Evolutionary conservation across 2,113 vertebrate genomes (phyloP).

Genomic region (Regulus satrapa): DNA sequence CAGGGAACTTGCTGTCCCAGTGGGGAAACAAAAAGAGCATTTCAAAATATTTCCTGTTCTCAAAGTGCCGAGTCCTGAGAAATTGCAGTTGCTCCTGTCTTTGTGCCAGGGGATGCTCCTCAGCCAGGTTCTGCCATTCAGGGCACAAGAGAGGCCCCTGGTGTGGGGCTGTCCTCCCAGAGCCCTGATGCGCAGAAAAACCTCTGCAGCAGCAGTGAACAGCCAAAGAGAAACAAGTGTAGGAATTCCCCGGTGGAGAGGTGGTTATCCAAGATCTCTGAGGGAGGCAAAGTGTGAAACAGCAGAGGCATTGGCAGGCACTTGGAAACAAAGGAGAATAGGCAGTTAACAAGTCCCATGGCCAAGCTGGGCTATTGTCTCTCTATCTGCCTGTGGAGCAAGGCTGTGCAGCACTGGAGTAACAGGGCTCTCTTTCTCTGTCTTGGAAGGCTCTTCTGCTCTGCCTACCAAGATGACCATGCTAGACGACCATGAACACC

Average conservation of each 20-base stretch:
- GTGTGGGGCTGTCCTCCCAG: not conserved
- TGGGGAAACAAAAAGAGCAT: not conserved
- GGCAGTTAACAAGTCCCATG: not conserved
- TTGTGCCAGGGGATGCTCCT: not conserved
- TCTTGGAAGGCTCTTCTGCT: not conserved
- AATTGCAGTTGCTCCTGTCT: not conserved
- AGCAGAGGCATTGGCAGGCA: not conserved
- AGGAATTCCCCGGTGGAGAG: not conserved
- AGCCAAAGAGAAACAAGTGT: not conserved
- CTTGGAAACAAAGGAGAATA: not conserved
- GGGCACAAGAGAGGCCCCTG: not conserved
- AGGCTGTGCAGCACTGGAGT: not conserved
- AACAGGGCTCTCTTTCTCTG: not conserved
- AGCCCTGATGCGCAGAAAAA: not conserved
- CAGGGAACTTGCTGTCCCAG: accelerated
- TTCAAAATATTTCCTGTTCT: not conserved
- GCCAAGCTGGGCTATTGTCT: not conserved
- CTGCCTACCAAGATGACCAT: not conserved
- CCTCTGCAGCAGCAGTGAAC: not conserved
- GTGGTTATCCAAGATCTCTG: not conserved
- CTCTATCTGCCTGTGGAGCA: not conserved
- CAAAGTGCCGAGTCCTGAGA: not conserved
- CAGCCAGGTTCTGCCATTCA: not conserved
- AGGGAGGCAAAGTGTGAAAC: not conserved
- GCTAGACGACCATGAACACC: not conserved